A percentile compares a stretch with the other conserved stretches of the same genome.
Conservation (phyloP, 1,140 invertebrate species). For the Limonius californicus region DNA sequence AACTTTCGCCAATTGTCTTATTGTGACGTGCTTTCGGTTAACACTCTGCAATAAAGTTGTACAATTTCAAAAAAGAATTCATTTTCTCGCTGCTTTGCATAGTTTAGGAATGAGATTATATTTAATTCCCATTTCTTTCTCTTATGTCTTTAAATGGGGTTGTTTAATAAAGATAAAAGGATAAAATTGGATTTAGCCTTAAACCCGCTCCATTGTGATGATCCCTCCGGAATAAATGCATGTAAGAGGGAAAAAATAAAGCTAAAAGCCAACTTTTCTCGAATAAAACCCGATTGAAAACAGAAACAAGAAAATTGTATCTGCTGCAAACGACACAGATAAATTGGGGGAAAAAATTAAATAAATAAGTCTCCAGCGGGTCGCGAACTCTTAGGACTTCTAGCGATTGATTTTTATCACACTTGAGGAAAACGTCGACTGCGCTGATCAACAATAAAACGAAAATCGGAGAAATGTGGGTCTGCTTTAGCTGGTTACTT, state of each 20-base stretch:
- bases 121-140: no score
- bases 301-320: not conserved
- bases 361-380: conserved; percentile 1
- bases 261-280: not conserved
- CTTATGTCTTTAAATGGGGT: no score
- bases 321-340: not conserved
- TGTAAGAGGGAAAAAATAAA: not conserved
- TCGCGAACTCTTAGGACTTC: not conserved
- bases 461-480: not conserved
- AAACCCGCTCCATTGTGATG: no score
- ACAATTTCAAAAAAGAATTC: no score
- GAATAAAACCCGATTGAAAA: not conserved
- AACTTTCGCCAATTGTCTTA: no score
- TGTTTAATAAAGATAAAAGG: no score
- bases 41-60: no score
- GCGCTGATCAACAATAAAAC: not conserved
- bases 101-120: no score
- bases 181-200: no score
- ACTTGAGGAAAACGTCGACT: not conserved
- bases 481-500: not conserved
- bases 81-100: no score
- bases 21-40: no score
- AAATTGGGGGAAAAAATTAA: conserved; percentile 1
- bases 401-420: not conserved
- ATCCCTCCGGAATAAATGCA: not conserved